A percentile compares a stretch with the other conserved stretches of the same genome.
These are phyloP conservation scores for Triops longicaudatus DNA, from an alignment of 1,140 invertebrate species.

Conservation along the genomic window DNA sequence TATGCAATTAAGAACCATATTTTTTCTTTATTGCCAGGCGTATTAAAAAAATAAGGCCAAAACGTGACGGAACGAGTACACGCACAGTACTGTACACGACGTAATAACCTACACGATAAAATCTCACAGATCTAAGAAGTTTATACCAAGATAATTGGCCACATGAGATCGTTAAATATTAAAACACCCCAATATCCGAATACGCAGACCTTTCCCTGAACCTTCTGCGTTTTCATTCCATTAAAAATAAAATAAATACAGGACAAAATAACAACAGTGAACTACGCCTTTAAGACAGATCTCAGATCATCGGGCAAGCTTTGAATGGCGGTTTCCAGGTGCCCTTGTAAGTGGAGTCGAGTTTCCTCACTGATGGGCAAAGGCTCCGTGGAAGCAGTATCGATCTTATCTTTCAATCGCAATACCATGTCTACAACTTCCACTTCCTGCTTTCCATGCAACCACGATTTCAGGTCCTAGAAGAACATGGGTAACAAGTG, in stretches of 20 bases:
- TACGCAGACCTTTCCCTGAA: background rate
- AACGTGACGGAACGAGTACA: constrained; percentile 1
- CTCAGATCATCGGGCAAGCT: constrained; percentile 83
- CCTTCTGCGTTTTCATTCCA: background rate
- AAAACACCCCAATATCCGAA: background rate
- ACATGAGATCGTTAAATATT: background rate
- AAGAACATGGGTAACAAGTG: constrained; percentile 32
- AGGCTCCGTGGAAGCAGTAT: constrained; percentile 55
- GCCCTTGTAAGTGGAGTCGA: constrained; percentile 61
- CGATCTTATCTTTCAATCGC: constrained; percentile 70
- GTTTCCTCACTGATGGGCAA: constrained; percentile 60
- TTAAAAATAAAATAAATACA: no score
- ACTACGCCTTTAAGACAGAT: constrained; percentile 54
- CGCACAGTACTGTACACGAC: background rate
- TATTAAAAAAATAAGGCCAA: constrained; percentile 16
- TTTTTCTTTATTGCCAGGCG: constrained; percentile 3
- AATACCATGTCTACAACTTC: constrained; percentile 94
- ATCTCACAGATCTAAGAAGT: constrained; percentile 8
- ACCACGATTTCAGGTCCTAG: constrained; percentile 81
- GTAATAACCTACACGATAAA: constrained; percentile 2
- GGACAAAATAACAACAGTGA: background rate
- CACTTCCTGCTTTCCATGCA: constrained; percentile 83
- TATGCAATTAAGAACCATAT: background rate
- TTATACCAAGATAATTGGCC: background rate
- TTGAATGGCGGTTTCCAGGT: constrained; percentile 71